These are phyloP conservation scores for Cheirogaleus medius DNA, from an alignment of 2,113 vertebrate genomes.

Conservation along the genomic window DNA sequence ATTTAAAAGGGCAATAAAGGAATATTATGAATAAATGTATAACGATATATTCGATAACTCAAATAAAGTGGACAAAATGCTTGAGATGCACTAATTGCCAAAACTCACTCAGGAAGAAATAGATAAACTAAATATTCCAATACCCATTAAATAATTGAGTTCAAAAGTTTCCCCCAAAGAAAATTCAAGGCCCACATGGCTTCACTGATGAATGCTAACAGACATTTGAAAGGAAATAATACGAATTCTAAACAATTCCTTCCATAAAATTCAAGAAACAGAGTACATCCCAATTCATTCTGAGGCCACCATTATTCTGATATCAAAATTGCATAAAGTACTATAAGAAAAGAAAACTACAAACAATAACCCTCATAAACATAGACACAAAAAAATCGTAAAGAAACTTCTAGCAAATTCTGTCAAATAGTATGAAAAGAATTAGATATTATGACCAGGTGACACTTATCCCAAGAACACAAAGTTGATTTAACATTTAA, in stretches of 20 bases:
- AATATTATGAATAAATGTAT: not conserved
- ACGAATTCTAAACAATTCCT: not conserved
- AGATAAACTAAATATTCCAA: not conserved
- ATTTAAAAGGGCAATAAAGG: not conserved
- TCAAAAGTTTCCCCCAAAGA: not conserved
- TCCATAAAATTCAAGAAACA: not conserved
- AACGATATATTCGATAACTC: not conserved
- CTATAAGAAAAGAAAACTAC: not conserved
- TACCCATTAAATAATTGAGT: not conserved
- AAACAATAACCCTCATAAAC: not conserved
- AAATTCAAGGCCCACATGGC: not conserved
- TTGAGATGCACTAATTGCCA: not conserved
- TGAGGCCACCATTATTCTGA: not conserved
- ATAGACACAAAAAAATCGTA: not conserved
- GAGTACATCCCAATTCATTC: not conserved
- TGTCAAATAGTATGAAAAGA: not conserved
- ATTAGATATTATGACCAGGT: not conserved
- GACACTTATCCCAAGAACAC: not conserved
- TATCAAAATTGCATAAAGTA: not conserved
- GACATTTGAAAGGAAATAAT: not conserved
- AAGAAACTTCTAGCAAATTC: not conserved
- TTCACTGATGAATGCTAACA: not conserved
- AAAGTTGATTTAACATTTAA: not conserved
- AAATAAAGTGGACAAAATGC: not conserved
- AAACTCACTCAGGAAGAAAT: not conserved